Evolutionary conservation across 2,113 vertebrate genomes (phyloP).

Genomic region (Solenodon paradoxus): DNA sequence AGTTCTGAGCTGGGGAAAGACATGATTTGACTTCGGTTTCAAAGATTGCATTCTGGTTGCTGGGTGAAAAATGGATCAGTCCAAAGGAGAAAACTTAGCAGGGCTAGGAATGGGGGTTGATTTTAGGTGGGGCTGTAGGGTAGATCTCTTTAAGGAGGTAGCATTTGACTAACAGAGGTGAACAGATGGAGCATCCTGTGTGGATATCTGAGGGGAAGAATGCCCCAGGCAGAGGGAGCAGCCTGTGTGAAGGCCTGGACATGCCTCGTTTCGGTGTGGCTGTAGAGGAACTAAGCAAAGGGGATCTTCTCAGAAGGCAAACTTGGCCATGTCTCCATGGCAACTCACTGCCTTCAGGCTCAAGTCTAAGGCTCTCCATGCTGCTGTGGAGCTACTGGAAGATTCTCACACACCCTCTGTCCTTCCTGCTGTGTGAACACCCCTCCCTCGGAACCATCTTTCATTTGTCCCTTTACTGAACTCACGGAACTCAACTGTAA

Average conservation of each 20-base stretch:
- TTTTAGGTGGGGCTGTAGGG: neutral
- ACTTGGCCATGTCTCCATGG: neutral
- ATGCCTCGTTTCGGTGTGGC: neutral
- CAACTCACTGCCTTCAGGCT: neutral
- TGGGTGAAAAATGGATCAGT: neutral
- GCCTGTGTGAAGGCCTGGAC: neutral
- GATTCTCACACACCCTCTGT: neutral
- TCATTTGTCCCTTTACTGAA: neutral
- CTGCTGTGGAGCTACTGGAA: neutral
- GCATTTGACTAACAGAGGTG: neutral
- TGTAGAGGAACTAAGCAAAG: neutral
- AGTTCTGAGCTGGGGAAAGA: neutral
- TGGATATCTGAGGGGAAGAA: neutral
- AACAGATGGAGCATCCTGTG: rapidly evolving
- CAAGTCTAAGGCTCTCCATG: neutral
- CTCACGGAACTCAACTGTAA: neutral
- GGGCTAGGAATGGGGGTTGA: neutral
- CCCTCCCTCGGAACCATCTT: neutral
- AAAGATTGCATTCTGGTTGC: neutral
- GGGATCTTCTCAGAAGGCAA: neutral
- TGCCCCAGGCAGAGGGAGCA: neutral
- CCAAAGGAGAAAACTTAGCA: neutral
- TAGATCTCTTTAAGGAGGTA: neutral
- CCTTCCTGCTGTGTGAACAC: neutral
- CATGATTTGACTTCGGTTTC: neutral